These are phyloP conservation scores for Trialeurodes vaporariorum DNA, from an alignment of 1,140 invertebrate species.

Conservation along the genomic window DNA sequence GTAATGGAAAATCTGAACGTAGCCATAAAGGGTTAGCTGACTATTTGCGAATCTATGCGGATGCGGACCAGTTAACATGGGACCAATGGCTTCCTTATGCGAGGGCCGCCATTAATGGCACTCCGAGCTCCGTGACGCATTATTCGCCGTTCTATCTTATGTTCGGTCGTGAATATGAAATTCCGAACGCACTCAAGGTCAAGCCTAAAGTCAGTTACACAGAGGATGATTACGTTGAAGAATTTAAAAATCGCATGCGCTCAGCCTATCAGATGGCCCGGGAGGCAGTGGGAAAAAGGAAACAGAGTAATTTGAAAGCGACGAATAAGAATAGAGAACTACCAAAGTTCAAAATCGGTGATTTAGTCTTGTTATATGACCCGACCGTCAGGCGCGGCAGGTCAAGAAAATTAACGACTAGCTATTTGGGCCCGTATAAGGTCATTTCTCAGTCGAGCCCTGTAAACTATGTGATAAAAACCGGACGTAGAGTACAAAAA, in stretches of 20 bases:
- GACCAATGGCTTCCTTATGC: constrained; percentile 20
- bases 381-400: background rate
- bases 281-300: background rate
- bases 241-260: background rate
- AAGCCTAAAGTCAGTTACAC: background rate
- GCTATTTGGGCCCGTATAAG: background rate
- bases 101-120: constrained; percentile 9
- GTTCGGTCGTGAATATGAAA: background rate
- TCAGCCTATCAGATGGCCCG: background rate
- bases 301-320: background rate
- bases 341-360: background rate
- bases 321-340: background rate
- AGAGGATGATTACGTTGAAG: background rate
- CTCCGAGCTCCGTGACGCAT: constrained; percentile 11
- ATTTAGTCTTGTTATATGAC: background rate
- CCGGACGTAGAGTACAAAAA: background rate
- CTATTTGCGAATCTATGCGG: constrained; percentile 15
- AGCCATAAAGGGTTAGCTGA: constrained; percentile 10
- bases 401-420: background rate
- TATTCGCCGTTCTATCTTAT: constrained; percentile 16
- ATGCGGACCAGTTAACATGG: constrained; percentile 24
- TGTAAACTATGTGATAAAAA: background rate
- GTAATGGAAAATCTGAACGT: constrained; percentile 24
- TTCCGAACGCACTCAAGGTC: background rate
- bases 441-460: background rate